Percentiles rank a stretch among this genome's conserved stretches.
Evolutionary conservation across 2,113 vertebrate species (phyloP).

Genomic region (Brachyhypopomus occidentalis): DNA sequence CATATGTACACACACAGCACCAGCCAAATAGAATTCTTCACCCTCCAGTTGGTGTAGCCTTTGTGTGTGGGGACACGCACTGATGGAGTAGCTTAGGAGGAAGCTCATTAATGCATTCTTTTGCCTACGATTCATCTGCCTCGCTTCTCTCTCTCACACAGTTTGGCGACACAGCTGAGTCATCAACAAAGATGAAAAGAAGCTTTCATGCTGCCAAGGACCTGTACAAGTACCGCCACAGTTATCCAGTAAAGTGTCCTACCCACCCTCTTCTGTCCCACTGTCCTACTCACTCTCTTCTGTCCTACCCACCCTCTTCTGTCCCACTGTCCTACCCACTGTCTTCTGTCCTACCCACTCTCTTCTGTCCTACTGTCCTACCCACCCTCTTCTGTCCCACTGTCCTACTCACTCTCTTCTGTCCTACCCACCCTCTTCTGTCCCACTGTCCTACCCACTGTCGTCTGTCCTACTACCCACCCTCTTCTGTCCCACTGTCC

Average conservation of each 20-base stretch:
- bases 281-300: background rate
- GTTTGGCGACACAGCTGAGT: conserved; percentile 76
- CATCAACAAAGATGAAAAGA: conserved; percentile 89
- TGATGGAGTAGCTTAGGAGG: conserved; percentile 21
- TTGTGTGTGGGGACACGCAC: conserved; percentile 1
- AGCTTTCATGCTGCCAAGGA: conserved; percentile 97
- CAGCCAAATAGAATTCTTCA: conserved; percentile 21
- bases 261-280: background rate
- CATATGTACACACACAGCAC: background rate
- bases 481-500: no score
- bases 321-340: background rate
- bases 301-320: background rate
- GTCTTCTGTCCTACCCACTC: background rate
- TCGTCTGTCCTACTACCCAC: no score
- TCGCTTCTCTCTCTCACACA: conserved; percentile 23
- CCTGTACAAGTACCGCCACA: conserved; percentile 96
- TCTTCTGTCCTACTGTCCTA: background rate
- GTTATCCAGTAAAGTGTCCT: conserved; percentile 87
- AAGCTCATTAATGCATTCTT: conserved; percentile 37
- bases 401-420: no score
- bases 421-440: no score
- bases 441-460: no score
- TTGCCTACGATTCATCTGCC: conserved; percentile 16
- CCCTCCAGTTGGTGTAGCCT: conserved; percentile 3
- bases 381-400: no score